phyloP scores from a whole-genome alignment of 2,113 vertebrate species.

The Donacobius atricapilla region DNA sequence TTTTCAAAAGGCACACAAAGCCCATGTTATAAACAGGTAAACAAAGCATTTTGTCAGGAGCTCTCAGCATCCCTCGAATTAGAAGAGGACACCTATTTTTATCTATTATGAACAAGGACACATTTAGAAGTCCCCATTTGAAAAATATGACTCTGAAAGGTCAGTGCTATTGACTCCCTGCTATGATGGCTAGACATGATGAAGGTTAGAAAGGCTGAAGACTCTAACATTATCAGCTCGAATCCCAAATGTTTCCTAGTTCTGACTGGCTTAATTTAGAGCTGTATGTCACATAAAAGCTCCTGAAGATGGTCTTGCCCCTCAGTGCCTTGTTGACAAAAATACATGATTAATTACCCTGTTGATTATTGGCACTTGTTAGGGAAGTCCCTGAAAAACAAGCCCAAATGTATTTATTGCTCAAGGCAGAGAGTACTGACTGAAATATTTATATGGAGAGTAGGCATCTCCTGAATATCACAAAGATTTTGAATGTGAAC shows the following conservation, averaged over 20 bases:
- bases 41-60: background rate
- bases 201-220: background rate
- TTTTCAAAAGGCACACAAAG: background rate
- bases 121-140: background rate
- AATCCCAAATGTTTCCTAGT: background rate
- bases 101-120: background rate
- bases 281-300: background rate
- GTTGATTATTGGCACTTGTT: background rate
- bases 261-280: background rate
- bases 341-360: background rate
- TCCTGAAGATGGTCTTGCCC: background rate
- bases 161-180: background rate
- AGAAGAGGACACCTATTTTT: background rate
- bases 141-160: background rate
- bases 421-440: background rate
- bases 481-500: background rate
- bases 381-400: background rate
- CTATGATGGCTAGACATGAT: background rate
- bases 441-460: background rate
- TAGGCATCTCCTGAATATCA: background rate
- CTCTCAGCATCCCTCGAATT: background rate
- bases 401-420: background rate
- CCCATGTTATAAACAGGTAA: background rate
- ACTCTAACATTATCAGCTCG: rapidly evolving
- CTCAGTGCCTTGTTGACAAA: background rate